Evolutionary conservation across 2,888 invertebrate genomes (phyloP), one percentile per base, ranked within the genome.

Genomic region (Epistrophe grossulariae): DNA sequence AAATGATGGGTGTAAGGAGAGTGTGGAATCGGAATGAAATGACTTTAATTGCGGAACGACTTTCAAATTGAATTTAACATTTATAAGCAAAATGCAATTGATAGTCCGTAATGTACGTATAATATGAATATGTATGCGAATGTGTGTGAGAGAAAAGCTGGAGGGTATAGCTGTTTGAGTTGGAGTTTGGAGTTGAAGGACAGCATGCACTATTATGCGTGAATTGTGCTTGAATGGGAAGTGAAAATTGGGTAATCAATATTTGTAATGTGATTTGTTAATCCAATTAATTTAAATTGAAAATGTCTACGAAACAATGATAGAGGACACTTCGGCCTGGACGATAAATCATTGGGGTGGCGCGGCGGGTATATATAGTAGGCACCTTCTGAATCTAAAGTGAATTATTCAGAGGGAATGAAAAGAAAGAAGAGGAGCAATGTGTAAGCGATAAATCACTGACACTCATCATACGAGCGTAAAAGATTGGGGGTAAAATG

Each of bases 261-360:
- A 83, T 79, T 87, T 87, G 87, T 87, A 87, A 87, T 87, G 87
- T 87, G 87, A 87, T 87, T 87, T 87, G 87, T 87, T 87, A 83
- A 87, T 87, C 87, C 87, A 87, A 87, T 87, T 87, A 87, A 87
- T 87, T 87, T 87, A 87, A 87, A 87, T 82, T 87, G 87, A 87
- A 87, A 87, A 76, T 76, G 83, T 83, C 87, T 78, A 83, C 79
- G 79, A 60, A 71, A 72, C 74, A 74, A 66, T 79, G 76, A 79
- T 83, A 72, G 79, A 87, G 87, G 87, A 74, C 71, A 68, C 73
- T 38, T 24, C n/a, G 71, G 64, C 50, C 43, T 52, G 19, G 78
- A 57, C 11, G 38, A 87, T 87, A 87, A 87, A 87, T 87, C 87
- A 87, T 38, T 50, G 19, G 64, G 59, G 55, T 24, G 43, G 35